Conservation (phyloP, 2,113 vertebrate genomes). For the Thalassoma bifasciatum region DNA sequence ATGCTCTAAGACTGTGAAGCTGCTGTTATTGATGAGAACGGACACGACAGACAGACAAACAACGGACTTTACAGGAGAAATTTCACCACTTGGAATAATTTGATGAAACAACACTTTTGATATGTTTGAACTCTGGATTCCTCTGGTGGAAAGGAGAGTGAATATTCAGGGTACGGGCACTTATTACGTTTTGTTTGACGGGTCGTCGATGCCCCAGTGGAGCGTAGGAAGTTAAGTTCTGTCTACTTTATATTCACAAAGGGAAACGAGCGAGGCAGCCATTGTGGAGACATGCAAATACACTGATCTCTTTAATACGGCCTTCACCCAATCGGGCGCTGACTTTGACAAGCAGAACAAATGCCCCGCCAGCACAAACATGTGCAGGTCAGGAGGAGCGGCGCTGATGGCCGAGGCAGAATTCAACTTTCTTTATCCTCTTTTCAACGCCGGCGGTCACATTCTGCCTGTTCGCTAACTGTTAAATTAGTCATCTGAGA, state of each 20-base stretch:
- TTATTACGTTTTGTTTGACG: no score
- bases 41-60: no score
- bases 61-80: no score
- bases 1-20: no score
- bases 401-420: constrained; percentile 44
- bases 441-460: constrained; percentile 62
- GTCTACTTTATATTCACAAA: constrained; percentile 68
- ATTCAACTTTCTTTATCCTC: constrained; percentile 66
- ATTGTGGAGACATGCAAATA: constrained; percentile 73
- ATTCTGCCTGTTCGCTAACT: constrained; percentile 67
- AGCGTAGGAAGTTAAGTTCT: no score
- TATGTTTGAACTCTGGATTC: no score
- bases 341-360: constrained; percentile 76
- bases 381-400: constrained; percentile 55
- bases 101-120: no score
- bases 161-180: no score
- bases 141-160: no score
- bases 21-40: no score
- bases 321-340: constrained; percentile 48
- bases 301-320: constrained; percentile 68
- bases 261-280: constrained; percentile 54
- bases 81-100: no score
- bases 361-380: constrained; percentile 59
- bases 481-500: constrained; percentile 76
- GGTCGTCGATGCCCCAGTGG: no score